Conservation (phyloP, 2,797 vertebrate genomes). For the Galagoides demidoff region DNA sequence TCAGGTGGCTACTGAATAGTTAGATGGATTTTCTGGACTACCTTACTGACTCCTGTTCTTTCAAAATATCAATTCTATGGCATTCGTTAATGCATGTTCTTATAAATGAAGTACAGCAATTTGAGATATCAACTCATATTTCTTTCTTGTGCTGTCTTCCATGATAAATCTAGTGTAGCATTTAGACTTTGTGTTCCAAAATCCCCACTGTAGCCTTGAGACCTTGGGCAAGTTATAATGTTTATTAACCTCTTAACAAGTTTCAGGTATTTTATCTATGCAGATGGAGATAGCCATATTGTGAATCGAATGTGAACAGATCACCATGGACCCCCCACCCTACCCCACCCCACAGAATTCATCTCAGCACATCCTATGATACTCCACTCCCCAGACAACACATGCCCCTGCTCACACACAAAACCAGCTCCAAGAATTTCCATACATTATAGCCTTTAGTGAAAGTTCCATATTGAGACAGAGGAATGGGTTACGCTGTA, state of each 20-base stretch:
- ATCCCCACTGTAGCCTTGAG: neutral
- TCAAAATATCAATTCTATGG: neutral
- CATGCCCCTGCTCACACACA: neutral
- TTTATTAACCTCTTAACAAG: neutral
- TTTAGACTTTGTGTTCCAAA: neutral
- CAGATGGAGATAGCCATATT: neutral
- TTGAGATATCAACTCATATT: neutral
- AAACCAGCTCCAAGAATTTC: neutral
- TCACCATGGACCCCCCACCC: neutral
- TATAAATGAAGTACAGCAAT: neutral
- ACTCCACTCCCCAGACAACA: neutral
- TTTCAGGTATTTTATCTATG: neutral
- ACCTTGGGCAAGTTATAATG: neutral
- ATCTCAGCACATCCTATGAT: neutral
- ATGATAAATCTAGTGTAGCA: neutral
- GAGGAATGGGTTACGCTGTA: neutral
- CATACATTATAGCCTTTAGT: neutral
- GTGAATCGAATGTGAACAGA: neutral
- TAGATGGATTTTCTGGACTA: neutral
- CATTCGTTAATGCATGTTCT: neutral
- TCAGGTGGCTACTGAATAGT: neutral
- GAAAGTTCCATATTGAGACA: neutral
- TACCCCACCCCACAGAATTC: neutral
- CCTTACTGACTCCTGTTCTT: neutral
- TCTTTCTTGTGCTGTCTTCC: neutral